A percentile compares a stretch with the other conserved stretches of the same genome.
These are phyloP conservation scores for Scomber scombrus DNA, from an alignment of 2,113 vertebrate genomes.

Conservation along the genomic window DNA sequence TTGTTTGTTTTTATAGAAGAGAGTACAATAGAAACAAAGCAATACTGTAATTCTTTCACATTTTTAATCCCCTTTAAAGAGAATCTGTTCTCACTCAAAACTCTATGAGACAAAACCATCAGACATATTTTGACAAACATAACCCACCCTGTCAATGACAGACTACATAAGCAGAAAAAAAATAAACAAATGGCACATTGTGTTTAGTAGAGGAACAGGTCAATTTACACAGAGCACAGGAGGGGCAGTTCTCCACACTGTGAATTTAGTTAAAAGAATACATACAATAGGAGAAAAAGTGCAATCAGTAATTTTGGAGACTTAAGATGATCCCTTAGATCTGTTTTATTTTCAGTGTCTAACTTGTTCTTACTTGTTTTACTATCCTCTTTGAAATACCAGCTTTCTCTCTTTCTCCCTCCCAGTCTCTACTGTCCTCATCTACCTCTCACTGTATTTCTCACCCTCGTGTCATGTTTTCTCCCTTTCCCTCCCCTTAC, in stretches of 20 bases:
- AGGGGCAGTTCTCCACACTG: neutral
- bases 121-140: too few relatives aligned
- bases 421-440: neutral
- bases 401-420: neutral
- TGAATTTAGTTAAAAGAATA: neutral
- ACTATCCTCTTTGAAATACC: neutral
- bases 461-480: slow-evolving; percentile 15
- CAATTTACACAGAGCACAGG: neutral
- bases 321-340: too few relatives aligned
- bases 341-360: neutral
- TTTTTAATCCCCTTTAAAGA: too few relatives aligned
- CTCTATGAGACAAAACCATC: too few relatives aligned
- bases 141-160: too few relatives aligned
- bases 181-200: too few relatives aligned
- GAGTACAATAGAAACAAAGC: too few relatives aligned
- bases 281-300: neutral
- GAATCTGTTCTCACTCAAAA: too few relatives aligned
- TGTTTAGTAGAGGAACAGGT: neutral
- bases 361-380: neutral
- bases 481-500: neutral
- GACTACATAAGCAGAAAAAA: too few relatives aligned
- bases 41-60: too few relatives aligned
- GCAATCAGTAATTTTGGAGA: neutral
- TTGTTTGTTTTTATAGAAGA: too few relatives aligned
- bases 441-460: neutral